Conservation (phyloP, 2,888 invertebrate species). For the Scrobipalpa costella region DNA sequence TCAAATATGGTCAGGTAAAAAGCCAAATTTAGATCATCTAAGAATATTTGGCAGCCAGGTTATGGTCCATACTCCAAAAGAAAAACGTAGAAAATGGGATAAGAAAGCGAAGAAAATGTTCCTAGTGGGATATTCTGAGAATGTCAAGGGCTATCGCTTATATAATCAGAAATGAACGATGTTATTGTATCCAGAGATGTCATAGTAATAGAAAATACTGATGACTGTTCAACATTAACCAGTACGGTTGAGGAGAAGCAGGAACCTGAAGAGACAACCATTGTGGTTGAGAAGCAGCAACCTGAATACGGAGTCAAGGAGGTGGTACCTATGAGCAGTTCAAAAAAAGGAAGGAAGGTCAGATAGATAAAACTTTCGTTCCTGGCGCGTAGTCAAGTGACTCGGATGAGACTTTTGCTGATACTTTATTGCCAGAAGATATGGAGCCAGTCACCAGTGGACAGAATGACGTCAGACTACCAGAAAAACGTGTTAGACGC, state of each 20-base stretch:
- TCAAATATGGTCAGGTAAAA: constrained; percentile 35
- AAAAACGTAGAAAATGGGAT: constrained; percentile 35
- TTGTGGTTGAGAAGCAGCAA: constrained; percentile 21
- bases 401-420: not conserved
- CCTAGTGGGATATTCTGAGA: constrained; percentile 37
- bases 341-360: constrained; percentile 23
- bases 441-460: constrained; percentile 3
- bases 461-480: constrained; percentile 15
- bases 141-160: constrained; percentile 38
- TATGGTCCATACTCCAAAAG: constrained; percentile 35
- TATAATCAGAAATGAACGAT: constrained; percentile 28
- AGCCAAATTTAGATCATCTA: constrained; percentile 33
- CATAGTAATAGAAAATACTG: constrained; percentile 5
- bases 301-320: constrained; percentile 10
- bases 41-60: constrained; percentile 36
- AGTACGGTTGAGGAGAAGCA: too few species aligned
- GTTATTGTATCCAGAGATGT: constrained; percentile 31
- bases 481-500: constrained; percentile 29
- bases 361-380: constrained; percentile 6
- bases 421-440: not conserved
- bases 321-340: not conserved
- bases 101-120: constrained; percentile 33
- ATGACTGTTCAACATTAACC: not conserved
- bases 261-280: not conserved
- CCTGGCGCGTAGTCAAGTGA: not conserved